Percentiles rank a stretch among this genome's conserved stretches.
Evolutionary conservation across 2,888 invertebrate species (phyloP).

Genomic region (Gastracanthus pulcherrimus): DNA sequence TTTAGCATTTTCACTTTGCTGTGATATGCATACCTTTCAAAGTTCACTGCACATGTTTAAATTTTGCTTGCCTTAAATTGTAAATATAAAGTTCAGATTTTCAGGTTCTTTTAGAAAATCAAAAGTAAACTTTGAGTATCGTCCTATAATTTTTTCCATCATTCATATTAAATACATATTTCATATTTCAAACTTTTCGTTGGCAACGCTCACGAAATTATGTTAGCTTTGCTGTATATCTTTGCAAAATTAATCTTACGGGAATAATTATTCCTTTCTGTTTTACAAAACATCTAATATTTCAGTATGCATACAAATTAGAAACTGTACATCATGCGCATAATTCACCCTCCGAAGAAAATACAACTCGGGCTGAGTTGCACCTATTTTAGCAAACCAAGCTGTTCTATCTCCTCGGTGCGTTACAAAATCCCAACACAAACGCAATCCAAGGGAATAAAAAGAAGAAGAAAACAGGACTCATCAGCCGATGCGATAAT

Average conservation of each 20-base stretch:
- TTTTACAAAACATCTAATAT: not conserved
- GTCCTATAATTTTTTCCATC: not conserved
- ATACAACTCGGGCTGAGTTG: too few species aligned
- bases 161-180: not conserved
- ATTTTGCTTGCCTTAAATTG: not conserved
- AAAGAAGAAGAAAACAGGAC: too few species aligned
- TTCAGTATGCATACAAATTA: not conserved
- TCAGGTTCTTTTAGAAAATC: not conserved
- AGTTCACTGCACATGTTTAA: not conserved
- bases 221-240: not conserved
- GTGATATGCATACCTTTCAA: too few species aligned
- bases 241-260: too few species aligned
- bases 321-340: not conserved
- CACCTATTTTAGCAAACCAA: not conserved
- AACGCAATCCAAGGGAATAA: not conserved
- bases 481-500: slow-evolving; percentile 1
- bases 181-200: not conserved
- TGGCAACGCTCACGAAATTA: not conserved
- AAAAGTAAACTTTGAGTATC: not conserved
- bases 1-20: too few species aligned
- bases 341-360: not conserved
- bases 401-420: too few species aligned
- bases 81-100: not conserved
- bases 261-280: not conserved
- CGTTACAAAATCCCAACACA: too few species aligned